A percentile compares a stretch with the other conserved stretches of the same genome.
Evolutionary conservation across 1,140 invertebrate species (phyloP).

Genomic region (Lysiphlebus fabarum): DNA sequence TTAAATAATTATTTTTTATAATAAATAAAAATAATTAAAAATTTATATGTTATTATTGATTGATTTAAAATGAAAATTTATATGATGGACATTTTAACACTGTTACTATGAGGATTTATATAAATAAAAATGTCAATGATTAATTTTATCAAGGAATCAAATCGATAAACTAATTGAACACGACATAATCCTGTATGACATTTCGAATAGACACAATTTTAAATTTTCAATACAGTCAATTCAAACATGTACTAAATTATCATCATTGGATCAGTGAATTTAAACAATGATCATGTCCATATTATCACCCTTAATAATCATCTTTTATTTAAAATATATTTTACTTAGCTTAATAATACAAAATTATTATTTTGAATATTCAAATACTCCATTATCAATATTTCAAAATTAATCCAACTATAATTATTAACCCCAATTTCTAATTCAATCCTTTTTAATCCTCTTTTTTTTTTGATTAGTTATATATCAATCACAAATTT

Average conservation of each 20-base stretch:
- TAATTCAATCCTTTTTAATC: not conserved
- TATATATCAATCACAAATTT: not conserved
- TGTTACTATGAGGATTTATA: too few relatives aligned
- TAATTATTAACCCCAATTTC: not conserved
- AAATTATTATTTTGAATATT: slow-evolving; percentile 12
- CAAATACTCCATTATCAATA: slow-evolving; percentile 19
- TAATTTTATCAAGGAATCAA: not conserved
- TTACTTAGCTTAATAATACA: slow-evolving; percentile 8
- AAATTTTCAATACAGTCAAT: slow-evolving; percentile 19
- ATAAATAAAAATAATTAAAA: too few relatives aligned
- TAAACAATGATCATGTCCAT: slow-evolving; percentile 16
- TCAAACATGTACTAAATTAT: slow-evolving; percentile 21
- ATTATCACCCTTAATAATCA: not conserved
- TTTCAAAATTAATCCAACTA: slow-evolving; percentile 22
- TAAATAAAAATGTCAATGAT: not conserved
- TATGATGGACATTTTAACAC: too few relatives aligned
- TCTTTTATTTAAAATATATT: not conserved
- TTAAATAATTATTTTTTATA: too few relatives aligned
- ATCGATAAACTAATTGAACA: slow-evolving; percentile 18
- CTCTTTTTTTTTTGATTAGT: too few relatives aligned
- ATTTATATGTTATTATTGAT: too few relatives aligned
- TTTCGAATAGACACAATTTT: not conserved
- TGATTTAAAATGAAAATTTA: too few relatives aligned
- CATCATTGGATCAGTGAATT: slow-evolving; percentile 22
- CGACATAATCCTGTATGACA: slow-evolving; percentile 20